phyloP scores from a whole-genome alignment of 2,888 invertebrate genomes.

The Allacma fusca region DNA sequence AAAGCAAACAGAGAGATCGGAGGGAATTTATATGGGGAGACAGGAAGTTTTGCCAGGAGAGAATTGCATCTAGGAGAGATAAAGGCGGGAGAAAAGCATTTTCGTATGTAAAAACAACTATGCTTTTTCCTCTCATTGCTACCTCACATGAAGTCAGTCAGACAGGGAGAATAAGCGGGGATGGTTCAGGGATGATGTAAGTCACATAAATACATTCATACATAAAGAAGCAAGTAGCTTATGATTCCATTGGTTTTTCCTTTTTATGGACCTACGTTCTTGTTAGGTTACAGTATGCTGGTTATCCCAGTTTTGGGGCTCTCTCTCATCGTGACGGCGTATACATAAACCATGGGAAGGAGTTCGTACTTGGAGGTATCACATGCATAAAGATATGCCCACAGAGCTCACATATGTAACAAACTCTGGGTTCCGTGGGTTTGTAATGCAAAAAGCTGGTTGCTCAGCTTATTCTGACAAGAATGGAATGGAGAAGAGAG shows the following conservation, averaged over 20 bases:
- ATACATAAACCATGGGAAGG: not conserved
- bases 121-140: not conserved
- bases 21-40: conserved; percentile 29
- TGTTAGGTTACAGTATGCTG: not conserved
- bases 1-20: conserved; percentile 32
- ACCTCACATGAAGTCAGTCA: not conserved
- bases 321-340: not conserved
- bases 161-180: not conserved
- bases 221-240: conserved; percentile 13
- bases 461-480: conserved; percentile 16
- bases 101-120: not conserved
- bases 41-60: conserved; percentile 12
- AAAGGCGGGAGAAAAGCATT: not conserved
- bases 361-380: not conserved
- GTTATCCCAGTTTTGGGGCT: not conserved
- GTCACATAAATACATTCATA: conserved; percentile 28
- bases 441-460: conserved; percentile 1
- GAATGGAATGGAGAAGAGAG: conserved; percentile 22
- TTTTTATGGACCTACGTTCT: conserved; percentile 7
- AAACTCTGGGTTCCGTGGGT: not conserved
- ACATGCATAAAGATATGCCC: not conserved
- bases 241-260: conserved; percentile 28
- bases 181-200: conserved; percentile 10
- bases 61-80: conserved; percentile 21
- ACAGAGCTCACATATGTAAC: not conserved